These are phyloP conservation scores for Lagria hirta DNA, from an alignment of 2,888 invertebrate genomes.

Conservation along the genomic window DNA sequence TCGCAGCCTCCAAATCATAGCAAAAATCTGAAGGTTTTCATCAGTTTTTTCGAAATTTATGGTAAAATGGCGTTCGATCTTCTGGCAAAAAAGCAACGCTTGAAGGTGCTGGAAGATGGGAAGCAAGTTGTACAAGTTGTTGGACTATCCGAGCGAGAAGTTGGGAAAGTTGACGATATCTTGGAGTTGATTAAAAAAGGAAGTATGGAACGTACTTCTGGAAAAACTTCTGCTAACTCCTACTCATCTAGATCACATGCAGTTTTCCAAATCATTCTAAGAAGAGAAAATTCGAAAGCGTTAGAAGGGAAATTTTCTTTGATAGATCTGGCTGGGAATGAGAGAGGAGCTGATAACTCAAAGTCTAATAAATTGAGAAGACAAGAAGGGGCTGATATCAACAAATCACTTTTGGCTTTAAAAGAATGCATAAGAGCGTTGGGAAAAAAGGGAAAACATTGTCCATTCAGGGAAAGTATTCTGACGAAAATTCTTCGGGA, in stretches of 20 bases:
- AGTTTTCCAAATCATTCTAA: slow-evolving; percentile 94
- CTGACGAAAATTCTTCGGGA: slow-evolving; percentile 94
- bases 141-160: slow-evolving; percentile 89
- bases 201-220: slow-evolving; percentile 88
- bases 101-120: slow-evolving; percentile 95
- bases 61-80: slow-evolving; percentile 93
- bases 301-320: slow-evolving; percentile 97
- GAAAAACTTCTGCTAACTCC: slow-evolving; percentile 95
- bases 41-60: slow-evolving; percentile 99
- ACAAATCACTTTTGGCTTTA: slow-evolving; percentile 90
- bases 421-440: slow-evolving; percentile 97
- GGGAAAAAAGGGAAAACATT: slow-evolving; percentile 92
- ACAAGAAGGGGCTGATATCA: slow-evolving; percentile 94
- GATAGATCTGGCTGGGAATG: slow-evolving; percentile 97
- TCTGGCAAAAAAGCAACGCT: slow-evolving; percentile 86
- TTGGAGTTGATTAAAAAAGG: slow-evolving; percentile 89
- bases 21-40: slow-evolving; percentile 84
- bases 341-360: slow-evolving; percentile 98
- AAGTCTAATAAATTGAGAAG: slow-evolving; percentile 92
- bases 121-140: slow-evolving; percentile 97
- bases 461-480: slow-evolving; percentile 97
- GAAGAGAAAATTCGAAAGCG: slow-evolving; percentile 68
- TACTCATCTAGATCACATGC: slow-evolving; percentile 99
- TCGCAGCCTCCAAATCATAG: slow-evolving; percentile 72
- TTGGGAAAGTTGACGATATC: slow-evolving; percentile 73